A percentile compares a stretch with the other conserved stretches of the same genome.
Evolutionary conservation across 30 jellyfish, hydroid and myxozoan genomes (phyloP).

Genomic region (Pelagia noctiluca): DNA sequence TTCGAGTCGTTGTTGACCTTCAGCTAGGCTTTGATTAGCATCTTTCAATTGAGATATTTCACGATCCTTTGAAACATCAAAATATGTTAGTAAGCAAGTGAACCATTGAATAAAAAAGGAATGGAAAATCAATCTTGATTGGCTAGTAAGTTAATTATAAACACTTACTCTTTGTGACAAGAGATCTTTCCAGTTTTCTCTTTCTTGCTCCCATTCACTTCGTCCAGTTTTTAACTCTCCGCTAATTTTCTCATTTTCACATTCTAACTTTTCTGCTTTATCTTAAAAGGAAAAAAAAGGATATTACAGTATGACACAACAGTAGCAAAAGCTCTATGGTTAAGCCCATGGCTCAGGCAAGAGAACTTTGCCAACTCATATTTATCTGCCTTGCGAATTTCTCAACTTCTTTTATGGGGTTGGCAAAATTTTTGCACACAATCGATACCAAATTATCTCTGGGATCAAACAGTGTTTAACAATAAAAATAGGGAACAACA

Average conservation of each 20-base stretch:
- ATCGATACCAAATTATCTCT: too few relatives aligned
- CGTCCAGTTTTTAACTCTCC: slow-evolving; percentile 5
- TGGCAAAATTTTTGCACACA: too few relatives aligned
- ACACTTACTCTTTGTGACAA: background rate
- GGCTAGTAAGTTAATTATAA: too few relatives aligned
- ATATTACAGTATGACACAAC: background rate
- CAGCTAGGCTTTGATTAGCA: background rate
- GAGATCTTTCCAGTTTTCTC: background rate
- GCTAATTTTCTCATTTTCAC: slow-evolving; percentile 6
- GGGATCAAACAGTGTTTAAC: too few relatives aligned
- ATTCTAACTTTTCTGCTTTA: slow-evolving; percentile 4
- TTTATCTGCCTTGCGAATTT: too few relatives aligned
- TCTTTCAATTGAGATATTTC: background rate
- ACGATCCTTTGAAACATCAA: background rate
- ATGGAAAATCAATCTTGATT: too few relatives aligned
- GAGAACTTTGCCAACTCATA: too few relatives aligned
- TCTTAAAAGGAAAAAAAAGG: background rate
- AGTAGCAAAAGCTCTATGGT: background rate
- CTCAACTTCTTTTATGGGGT: too few relatives aligned
- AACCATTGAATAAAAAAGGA: too few relatives aligned
- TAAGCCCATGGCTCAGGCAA: too few relatives aligned
- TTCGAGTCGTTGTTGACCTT: background rate
- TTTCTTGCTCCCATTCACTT: background rate
- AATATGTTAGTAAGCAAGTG: too few relatives aligned
- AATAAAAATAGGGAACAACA: too few relatives aligned